Conservation (phyloP, 2,888 invertebrate species). For the Caenorhabditis sp. region DNA sequence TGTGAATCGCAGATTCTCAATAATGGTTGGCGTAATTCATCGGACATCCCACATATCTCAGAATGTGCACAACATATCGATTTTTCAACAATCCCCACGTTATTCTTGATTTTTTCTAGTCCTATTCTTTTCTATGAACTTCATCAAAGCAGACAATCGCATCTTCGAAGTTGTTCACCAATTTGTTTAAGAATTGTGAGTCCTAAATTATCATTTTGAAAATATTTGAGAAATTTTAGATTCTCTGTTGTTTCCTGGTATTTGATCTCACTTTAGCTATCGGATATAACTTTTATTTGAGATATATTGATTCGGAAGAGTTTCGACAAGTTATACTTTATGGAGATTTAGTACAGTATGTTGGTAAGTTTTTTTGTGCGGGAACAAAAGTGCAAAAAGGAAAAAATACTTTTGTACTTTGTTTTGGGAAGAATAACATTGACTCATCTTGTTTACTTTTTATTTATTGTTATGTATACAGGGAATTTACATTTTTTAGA, state of each 20-base stretch:
- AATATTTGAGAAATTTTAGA: constrained; percentile 23
- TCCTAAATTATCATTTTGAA: constrained; percentile 4
- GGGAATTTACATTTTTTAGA: too few species aligned
- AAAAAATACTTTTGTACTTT: too few species aligned
- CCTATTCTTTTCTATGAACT: constrained; percentile 60
- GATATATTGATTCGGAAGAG: constrained; percentile 1
- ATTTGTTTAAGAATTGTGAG: constrained; percentile 63
- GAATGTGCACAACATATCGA: constrained; percentile 64
- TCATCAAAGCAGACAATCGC: constrained; percentile 55
- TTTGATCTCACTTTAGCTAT: constrained; percentile 48
- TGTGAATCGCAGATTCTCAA: constrained; percentile 41
- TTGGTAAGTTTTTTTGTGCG: too few species aligned
- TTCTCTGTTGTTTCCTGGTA: constrained; percentile 44
- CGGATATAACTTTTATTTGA: constrained; percentile 39
- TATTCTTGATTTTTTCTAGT: constrained; percentile 58
- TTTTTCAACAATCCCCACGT: constrained; percentile 59
- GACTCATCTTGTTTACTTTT: too few species aligned
- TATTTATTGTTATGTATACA: too few species aligned
- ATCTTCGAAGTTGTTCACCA: constrained; percentile 52
- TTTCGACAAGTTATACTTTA: constrained; percentile 16
- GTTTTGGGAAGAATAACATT: too few species aligned
- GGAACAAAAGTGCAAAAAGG: too few species aligned
- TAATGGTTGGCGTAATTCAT: constrained; percentile 41
- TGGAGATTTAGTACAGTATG: constrained; percentile 49
- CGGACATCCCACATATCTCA: constrained; percentile 43